These are phyloP conservation scores for Holocentrus rufus DNA, from an alignment of 2,797 vertebrate species.

Conservation along the genomic window DNA sequence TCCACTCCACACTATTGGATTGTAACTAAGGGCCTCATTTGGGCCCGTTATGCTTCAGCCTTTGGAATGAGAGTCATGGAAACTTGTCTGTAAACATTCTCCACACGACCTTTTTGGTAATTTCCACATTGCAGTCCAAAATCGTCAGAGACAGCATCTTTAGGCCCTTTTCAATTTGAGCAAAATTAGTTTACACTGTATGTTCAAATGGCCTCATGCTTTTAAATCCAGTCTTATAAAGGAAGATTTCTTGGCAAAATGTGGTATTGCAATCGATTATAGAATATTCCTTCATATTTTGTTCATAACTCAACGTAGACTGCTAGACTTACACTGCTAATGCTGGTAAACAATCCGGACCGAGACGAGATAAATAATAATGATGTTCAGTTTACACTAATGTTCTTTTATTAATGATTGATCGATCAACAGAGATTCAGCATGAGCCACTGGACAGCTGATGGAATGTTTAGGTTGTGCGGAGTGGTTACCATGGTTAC, in stretches of 20 bases:
- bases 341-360: too few species aligned
- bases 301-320: neutral
- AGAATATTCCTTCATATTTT: neutral
- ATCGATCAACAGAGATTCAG: too few species aligned
- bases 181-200: neutral
- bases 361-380: too few species aligned
- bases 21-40: neutral
- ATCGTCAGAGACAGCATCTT: neutral
- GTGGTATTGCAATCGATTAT: neutral
- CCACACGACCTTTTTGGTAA: constrained; percentile 1
- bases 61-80: constrained; percentile 10
- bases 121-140: constrained; percentile 1
- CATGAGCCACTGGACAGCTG: too few species aligned
- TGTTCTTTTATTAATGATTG: too few species aligned
- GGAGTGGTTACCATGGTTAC: too few species aligned
- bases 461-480: too few species aligned
- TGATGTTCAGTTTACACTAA: too few species aligned
- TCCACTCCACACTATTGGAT: too few species aligned
- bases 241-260: neutral
- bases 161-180: neutral
- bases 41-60: constrained; percentile 35
- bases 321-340: too few species aligned
- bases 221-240: neutral
- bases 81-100: constrained; percentile 38
- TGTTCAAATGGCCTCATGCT: neutral